Conservation (phyloP, 1,140 invertebrate species). For the Notospermus geniculatus region DNA sequence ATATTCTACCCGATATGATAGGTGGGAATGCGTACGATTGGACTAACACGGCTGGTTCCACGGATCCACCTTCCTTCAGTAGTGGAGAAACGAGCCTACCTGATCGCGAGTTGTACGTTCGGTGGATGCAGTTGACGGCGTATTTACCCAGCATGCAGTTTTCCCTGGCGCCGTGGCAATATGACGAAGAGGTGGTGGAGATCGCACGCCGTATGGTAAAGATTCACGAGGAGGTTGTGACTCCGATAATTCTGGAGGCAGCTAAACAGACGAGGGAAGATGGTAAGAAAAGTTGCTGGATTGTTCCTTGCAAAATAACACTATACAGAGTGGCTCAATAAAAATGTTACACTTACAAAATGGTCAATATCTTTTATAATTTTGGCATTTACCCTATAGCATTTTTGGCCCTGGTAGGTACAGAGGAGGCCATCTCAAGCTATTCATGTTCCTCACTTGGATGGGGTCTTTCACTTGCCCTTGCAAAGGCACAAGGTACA, state of each 20-base stretch:
- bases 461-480: too few relatives aligned
- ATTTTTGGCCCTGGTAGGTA: too few relatives aligned
- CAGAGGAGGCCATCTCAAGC: too few relatives aligned
- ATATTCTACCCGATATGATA: conserved; percentile 87
- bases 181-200: conserved; percentile 67
- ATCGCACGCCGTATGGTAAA: conserved; percentile 66
- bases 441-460: too few relatives aligned
- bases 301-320: too few relatives aligned
- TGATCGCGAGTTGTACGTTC: conserved; percentile 77
- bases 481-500: too few relatives aligned
- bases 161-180: conserved; percentile 85
- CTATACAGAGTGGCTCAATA: too few relatives aligned
- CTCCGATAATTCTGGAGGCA: conserved; percentile 63
- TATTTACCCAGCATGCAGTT: conserved; percentile 88
- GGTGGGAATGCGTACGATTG: conserved; percentile 74
- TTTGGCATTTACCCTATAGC: too few relatives aligned
- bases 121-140: conserved; percentile 82
- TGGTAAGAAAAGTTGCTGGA: conserved; percentile 55
- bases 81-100: conserved; percentile 53
- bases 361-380: too few relatives aligned
- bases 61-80: not conserved
- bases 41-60: conserved; percentile 19
- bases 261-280: conserved; percentile 66
- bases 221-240: conserved; percentile 67
- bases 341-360: too few relatives aligned